Evolutionary conservation across 1,140 invertebrate species (phyloP).

Genomic region (Plodia interpunctella): DNA sequence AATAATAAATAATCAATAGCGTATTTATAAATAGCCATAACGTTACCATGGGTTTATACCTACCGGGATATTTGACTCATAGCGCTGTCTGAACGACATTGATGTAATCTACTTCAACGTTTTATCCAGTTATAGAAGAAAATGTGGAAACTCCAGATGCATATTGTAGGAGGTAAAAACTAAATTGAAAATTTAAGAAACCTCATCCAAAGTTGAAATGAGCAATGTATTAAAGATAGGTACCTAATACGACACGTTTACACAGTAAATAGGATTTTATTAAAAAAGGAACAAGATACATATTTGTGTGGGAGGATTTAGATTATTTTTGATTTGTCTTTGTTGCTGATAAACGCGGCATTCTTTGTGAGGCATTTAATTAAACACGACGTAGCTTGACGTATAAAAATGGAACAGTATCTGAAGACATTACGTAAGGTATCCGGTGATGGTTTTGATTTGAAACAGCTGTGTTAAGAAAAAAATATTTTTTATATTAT

Average conservation of each 20-base stretch:
- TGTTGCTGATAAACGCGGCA: not conserved
- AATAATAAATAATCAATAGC: not conserved
- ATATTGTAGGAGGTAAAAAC: no score
- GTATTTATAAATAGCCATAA: not conserved
- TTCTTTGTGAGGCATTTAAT: not conserved
- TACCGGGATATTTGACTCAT: not conserved
- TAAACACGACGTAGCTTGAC: not conserved
- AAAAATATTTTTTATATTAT: no score
- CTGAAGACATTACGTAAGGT: not conserved
- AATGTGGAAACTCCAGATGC: no score
- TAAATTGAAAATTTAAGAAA: no score
- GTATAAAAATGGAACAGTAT: slow-evolving; percentile 1
- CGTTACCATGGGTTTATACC: not conserved
- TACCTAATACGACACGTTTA: no score
- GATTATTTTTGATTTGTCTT: not conserved
- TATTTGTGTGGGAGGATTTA: not conserved
- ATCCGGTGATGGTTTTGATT: not conserved
- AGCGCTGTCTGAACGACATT: no score
- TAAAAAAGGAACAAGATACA: not conserved
- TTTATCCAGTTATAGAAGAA: no score
- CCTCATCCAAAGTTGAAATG: no score
- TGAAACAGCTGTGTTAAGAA: not conserved
- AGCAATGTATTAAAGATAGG: no score
- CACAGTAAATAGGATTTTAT: not conserved
- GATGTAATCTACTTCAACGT: no score